Conservation (phyloP, 2,888 invertebrate species). For the Pandemis heparana region DNA sequence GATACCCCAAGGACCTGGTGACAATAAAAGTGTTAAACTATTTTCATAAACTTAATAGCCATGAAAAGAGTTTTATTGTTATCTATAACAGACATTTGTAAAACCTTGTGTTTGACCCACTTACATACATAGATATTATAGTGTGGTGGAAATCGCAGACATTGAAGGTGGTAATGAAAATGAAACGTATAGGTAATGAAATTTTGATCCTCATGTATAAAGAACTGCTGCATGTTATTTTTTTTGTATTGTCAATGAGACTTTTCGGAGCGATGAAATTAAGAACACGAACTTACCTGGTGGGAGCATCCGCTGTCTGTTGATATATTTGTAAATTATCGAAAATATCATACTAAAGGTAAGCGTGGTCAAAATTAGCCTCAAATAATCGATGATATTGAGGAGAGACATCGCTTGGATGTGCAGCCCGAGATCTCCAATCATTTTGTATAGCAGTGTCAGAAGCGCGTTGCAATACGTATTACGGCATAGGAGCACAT, state of each 20-base stretch:
- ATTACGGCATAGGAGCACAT: conserved; percentile 3
- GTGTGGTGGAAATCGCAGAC: background rate
- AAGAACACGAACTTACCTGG: conserved; percentile 47
- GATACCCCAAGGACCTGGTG: conserved; percentile 92
- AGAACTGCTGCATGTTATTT: background rate
- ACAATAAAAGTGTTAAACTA: conserved; percentile 52
- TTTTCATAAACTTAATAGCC: background rate
- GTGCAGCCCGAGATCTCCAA: background rate
- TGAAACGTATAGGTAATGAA: conserved; percentile 13
- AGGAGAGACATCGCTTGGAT: background rate
- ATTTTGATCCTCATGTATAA: background rate
- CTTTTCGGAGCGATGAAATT: background rate
- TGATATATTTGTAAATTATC: conserved; percentile 31
- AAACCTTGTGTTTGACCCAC: background rate
- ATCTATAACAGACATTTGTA: background rate
- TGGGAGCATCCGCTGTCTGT: conserved; percentile 43
- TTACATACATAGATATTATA: background rate
- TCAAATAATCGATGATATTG: background rate
- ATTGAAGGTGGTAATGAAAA: conserved; percentile 11
- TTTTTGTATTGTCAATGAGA: background rate
- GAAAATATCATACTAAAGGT: conserved; percentile 27
- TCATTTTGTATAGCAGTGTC: conserved; percentile 9
- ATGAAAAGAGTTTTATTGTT: background rate
- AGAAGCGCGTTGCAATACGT: conserved; percentile 19
- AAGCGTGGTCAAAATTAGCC: background rate